Evolutionary conservation across 2,888 invertebrate genomes (phyloP).

Genomic region (Clitarchus hookeri): DNA sequence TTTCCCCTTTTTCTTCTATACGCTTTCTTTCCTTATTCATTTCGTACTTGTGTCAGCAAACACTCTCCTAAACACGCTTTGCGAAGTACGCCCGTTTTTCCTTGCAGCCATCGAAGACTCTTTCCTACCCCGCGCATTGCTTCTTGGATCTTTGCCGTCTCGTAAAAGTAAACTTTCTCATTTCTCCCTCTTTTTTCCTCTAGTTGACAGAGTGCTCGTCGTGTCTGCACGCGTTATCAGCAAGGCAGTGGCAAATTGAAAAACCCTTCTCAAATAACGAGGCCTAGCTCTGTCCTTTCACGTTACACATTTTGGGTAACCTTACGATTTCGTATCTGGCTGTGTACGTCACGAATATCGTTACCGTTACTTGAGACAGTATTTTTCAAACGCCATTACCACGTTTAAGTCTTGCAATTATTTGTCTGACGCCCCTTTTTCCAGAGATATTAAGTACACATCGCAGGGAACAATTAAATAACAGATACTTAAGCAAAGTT

Average conservation of each 20-base stretch:
- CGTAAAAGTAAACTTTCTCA: neutral
- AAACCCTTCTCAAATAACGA: neutral
- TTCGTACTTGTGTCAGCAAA: neutral
- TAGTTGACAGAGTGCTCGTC: neutral
- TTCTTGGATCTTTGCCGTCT: conserved; percentile 6
- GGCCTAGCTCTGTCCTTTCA: neutral
- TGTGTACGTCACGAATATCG: too few species aligned
- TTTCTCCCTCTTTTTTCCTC: neutral
- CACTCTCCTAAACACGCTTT: neutral
- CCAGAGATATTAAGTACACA: too few species aligned
- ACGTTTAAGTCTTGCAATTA: too few species aligned
- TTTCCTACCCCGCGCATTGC: neutral
- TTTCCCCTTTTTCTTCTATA: neutral
- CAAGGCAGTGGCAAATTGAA: neutral
- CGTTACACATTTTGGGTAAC: too few species aligned
- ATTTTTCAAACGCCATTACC: too few species aligned
- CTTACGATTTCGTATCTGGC: too few species aligned
- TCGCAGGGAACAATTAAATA: too few species aligned
- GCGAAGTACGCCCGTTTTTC: neutral
- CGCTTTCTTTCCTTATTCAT: neutral
- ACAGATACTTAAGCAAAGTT: too few species aligned
- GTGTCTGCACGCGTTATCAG: neutral
- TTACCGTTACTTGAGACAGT: too few species aligned
- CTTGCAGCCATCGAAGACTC: neutral
- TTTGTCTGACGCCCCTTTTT: too few species aligned